Base-by-base conservation (phyloP, 2,888 invertebrate species). In the Melanostoma scalare region DNA sequence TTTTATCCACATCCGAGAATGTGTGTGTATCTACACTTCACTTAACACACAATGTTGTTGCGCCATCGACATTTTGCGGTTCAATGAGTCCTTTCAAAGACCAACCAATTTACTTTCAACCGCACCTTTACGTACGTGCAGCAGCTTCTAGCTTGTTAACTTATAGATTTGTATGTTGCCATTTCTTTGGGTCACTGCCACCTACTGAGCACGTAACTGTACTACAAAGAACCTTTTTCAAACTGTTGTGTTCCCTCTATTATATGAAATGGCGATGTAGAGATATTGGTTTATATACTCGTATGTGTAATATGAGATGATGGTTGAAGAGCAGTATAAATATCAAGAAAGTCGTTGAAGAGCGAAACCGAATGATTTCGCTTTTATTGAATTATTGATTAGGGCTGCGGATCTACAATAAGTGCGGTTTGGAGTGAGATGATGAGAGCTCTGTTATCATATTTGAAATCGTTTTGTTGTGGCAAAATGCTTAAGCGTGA, bases 11-110 rank as follows among this genome's bases (percentile, higher is more conserved):
- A 20, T 20, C 20, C 20, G 20, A 20, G 20, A 20, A 20, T 20
- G 20, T 76, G 55, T 42, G 30, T 74, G 36, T 44, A 71, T 63
- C 73, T 67, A 79, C 55, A 75, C 79, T 67, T 52, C 74, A 79
- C 79, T 84, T 75, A 84, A 75, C 84, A 82, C 63, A 84, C 69
- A 79, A 84, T 79, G 74, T 79, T 71, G 79, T 81, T 71, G 60
- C 36, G 79, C 74, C 50, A 79, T 84, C 74, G 84, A 84, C 84
- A 84, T 84, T 84, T 84, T 84, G 84, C 79, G 84, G 84, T 84
- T 84, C 84, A 84, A 75, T 84, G 84, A 71, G 84, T 84, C 74
- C 74, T 79, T 79, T 84, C 75, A 79, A 71, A 84, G 79, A 79
- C 74, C 50, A 38, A 63, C 63, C 84, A 84, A 79, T 84, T 84